Conservation (phyloP, 2,113 vertebrate species). For the Podiceps cristatus region DNA sequence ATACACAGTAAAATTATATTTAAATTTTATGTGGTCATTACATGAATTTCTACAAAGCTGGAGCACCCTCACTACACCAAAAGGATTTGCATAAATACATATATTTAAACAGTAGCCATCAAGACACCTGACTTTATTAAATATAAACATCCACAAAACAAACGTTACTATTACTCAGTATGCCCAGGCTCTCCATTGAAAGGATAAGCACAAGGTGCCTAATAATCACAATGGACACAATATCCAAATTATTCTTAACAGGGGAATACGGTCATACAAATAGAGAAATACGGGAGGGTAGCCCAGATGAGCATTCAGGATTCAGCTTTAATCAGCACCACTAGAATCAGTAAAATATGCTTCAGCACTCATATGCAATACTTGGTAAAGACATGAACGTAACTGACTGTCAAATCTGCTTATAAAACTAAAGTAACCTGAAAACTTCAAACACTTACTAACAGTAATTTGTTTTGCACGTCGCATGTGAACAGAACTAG, state of each 20-base stretch:
- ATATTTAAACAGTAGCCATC: background rate
- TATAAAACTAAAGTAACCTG: background rate
- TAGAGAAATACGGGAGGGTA: background rate
- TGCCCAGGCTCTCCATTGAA: background rate
- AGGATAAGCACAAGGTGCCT: background rate
- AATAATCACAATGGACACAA: background rate
- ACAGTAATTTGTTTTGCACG: background rate
- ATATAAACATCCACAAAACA: background rate
- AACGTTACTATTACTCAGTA: background rate
- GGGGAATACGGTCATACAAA: background rate
- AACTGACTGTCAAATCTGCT: background rate
- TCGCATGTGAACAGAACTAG: background rate
- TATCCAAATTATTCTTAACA: background rate
- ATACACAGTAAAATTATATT: background rate
- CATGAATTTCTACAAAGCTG: background rate
- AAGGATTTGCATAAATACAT: background rate
- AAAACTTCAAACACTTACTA: background rate
- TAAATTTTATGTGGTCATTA: background rate
- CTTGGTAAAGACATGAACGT: background rate
- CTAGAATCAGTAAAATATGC: background rate
- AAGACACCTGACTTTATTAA: background rate
- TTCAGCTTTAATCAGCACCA: background rate
- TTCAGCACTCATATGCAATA: background rate
- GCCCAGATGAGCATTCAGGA: background rate
- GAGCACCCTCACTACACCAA: background rate